Conservation (phyloP, 2,888 invertebrate genomes). For the Gastracanthus pulcherrimus region DNA sequence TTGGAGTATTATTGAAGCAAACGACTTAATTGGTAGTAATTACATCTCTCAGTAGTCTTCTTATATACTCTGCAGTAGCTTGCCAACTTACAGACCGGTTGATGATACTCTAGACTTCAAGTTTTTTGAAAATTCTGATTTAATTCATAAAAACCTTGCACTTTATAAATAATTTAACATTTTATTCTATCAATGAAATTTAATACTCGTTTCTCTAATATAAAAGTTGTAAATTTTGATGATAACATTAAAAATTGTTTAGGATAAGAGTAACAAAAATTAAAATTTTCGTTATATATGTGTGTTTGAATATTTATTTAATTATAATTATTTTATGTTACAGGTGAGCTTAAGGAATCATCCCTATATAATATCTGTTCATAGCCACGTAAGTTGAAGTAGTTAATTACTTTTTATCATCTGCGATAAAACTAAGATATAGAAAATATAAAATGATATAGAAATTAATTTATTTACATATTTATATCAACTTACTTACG, state of each 20-base stretch:
- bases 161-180: not conserved
- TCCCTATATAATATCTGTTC: not conserved
- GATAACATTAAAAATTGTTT: too few relatives aligned
- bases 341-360: conserved; percentile 14
- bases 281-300: too few relatives aligned
- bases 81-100: conserved; percentile 29
- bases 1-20: conserved; percentile 46
- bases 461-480: too few relatives aligned
- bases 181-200: not conserved
- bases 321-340: not conserved
- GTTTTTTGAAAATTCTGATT: not conserved
- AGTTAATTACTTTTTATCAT: too few relatives aligned
- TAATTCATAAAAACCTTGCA: not conserved
- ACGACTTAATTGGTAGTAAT: conserved; percentile 54
- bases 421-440: too few relatives aligned
- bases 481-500: too few relatives aligned
- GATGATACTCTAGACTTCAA: not conserved
- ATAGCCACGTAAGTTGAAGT: not conserved
- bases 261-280: too few relatives aligned
- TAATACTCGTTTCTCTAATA: too few relatives aligned
- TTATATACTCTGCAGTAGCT: conserved; percentile 11
- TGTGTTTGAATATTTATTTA: too few relatives aligned
- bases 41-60: conserved; percentile 33
- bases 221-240: too few relatives aligned
- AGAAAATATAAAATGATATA: too few relatives aligned